These are phyloP conservation scores for Syrmaticus mikado DNA, from an alignment of 2,113 vertebrate species.

Conservation along the genomic window DNA sequence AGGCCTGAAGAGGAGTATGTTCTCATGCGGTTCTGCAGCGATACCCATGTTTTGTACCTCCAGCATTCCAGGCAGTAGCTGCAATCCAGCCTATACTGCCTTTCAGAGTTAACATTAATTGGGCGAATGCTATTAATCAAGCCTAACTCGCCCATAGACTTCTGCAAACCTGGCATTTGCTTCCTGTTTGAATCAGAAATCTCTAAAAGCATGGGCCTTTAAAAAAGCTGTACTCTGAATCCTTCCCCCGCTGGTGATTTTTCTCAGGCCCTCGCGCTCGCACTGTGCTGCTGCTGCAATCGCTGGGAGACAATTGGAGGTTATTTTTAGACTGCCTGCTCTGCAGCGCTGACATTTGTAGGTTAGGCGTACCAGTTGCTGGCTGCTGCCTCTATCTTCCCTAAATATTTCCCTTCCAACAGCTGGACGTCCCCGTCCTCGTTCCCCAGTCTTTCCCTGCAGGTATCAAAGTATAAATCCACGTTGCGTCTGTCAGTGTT, in stretches of 20 bases:
- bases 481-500: slow-evolving; percentile 46
- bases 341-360: slow-evolving; percentile 73
- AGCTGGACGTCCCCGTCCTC: neutral
- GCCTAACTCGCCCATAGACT: neutral
- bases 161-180: slow-evolving; percentile 2
- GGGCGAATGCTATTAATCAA: neutral
- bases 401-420: slow-evolving; percentile 57
- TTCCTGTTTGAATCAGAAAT: slow-evolving; percentile 6
- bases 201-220: slow-evolving; percentile 6
- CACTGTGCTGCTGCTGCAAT: slow-evolving; percentile 45
- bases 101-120: slow-evolving; percentile 19
- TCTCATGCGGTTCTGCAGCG: slow-evolving; percentile 11
- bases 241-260: slow-evolving; percentile 47
- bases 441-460: slow-evolving; percentile 3
- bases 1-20: neutral
- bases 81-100: neutral
- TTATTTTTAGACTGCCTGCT: slow-evolving; percentile 67
- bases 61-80: neutral
- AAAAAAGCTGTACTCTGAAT: neutral
- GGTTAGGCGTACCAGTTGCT: slow-evolving; percentile 67
- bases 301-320: slow-evolving; percentile 71
- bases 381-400: slow-evolving; percentile 50
- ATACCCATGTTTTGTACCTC: slow-evolving; percentile 23
- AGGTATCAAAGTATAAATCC: slow-evolving; percentile 49
- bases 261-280: slow-evolving; percentile 38